Conservation (phyloP, 2,888 invertebrate genomes). For the Agrotis segetum region DNA sequence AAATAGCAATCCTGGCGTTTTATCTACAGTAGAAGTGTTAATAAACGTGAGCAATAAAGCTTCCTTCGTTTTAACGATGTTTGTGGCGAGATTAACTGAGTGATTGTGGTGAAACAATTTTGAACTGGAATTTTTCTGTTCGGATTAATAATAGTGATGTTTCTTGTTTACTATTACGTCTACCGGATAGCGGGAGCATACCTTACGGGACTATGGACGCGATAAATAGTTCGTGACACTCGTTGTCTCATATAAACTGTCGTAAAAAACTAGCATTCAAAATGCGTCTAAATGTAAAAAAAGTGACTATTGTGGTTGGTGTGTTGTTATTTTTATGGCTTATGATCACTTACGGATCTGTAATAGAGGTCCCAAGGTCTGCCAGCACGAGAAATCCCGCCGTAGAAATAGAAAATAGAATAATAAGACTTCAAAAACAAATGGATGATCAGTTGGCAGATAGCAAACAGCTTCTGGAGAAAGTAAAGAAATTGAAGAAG, state of each 20-base stretch:
- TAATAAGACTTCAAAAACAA: constrained; percentile 74
- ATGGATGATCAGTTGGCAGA: constrained; percentile 77
- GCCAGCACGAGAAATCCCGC: constrained; percentile 58
- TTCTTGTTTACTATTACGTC: constrained; percentile 60
- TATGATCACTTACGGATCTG: constrained; percentile 76
- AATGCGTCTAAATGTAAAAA: constrained; percentile 85
- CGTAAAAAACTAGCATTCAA: constrained; percentile 52
- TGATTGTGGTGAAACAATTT: constrained; percentile 37
- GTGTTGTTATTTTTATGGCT: constrained; percentile 78
- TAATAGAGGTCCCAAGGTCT: constrained; percentile 72
- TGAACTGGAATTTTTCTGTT: constrained; percentile 35
- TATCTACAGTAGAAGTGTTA: constrained; percentile 48
- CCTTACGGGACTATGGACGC: constrained; percentile 48
- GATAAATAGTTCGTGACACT: constrained; percentile 43
- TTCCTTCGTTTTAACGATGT: constrained; percentile 25
- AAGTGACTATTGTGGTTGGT: constrained; percentile 72
- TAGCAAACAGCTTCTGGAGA: constrained; percentile 76
- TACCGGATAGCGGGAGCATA: constrained; percentile 42
- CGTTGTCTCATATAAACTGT: constrained; percentile 41
- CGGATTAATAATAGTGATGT: constrained; percentile 54
- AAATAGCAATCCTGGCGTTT: constrained; percentile 46
- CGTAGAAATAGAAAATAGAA: constrained; percentile 73
- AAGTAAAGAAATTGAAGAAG: constrained; percentile 73
- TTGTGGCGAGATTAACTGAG: constrained; percentile 13
- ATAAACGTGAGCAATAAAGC: constrained; percentile 23